Evolutionary conservation across 1,140 invertebrate genomes (phyloP), one percentile per base, ranked within the genome.

Genomic region (Scaptodrosophila lebanonensis): DNA sequence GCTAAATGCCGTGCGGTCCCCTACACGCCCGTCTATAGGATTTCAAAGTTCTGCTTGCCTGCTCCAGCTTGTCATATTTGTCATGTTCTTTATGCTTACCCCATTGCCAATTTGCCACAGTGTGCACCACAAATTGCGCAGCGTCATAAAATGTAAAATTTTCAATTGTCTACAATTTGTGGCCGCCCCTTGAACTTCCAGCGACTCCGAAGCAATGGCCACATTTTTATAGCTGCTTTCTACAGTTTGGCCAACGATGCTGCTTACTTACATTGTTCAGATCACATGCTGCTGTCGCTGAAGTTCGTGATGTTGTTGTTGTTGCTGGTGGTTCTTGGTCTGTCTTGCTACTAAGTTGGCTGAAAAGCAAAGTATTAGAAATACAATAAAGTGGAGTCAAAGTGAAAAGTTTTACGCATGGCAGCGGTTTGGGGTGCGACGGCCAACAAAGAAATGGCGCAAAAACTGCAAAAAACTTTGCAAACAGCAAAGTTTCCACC

Each of bases 371-470:
- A 82, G 75, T 82, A 82, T 83, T 83, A 83, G 77, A 79, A 83
- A 73, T 73, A 84, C 79, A 83, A 83, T 84, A 83, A 83, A 84
- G 79, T 79, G 68, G 73, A 83, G 68, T 83, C 79, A 84, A 83
- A 83, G 79, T 83, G 79, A 83, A 83, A 83, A 83, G 79, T 83
- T 83, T 83, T 84, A 73, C 70, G 75, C 75, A 82, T 38, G 35
- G 65, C 66, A 66, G 65, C 72, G 62, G 71, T 60, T 57, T 38
- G 54, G 16, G 64, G 60, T 66, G 32, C 38, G 32, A 38, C 1
- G 49, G 6, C 36, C 61, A 66, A 67, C 63, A 76, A 76, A 73
- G 68, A 73, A 72, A 73, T 73, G 57, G 59, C 44, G 70, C 56
- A 67, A 67, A 73, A 57, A 61, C 3, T 32, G 42, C 51, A 47